phyloP scores from a whole-genome alignment of 2,888 invertebrate species.

The Crioceris asparagi region DNA sequence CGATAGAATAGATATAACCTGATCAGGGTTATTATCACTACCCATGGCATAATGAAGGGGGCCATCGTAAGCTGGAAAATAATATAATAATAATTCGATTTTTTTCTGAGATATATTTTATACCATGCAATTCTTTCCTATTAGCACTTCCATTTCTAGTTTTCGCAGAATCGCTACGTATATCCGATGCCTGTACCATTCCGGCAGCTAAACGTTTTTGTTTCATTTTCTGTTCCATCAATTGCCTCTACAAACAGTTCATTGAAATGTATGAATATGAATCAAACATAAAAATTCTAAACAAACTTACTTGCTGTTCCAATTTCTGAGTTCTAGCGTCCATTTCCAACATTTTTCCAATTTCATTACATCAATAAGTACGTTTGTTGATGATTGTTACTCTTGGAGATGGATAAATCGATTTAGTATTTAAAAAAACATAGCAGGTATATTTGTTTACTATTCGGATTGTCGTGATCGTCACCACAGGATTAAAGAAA shows the following conservation, averaged over 20 bases:
- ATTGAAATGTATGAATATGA: slow-evolving; percentile 4
- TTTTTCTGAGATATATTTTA: slow-evolving; percentile 16
- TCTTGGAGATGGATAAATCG: slow-evolving; percentile 21
- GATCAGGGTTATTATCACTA: slow-evolving; percentile 66
- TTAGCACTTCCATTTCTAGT: slow-evolving; percentile 57
- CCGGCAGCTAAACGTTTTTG: slow-evolving; percentile 76
- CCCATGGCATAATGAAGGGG: slow-evolving; percentile 79
- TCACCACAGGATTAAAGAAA: too few relatives aligned
- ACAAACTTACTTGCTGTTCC: slow-evolving; percentile 68
- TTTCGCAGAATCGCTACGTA: slow-evolving; percentile 56
- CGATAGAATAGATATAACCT: slow-evolving; percentile 45
- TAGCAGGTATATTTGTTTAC: slow-evolving; percentile 1
- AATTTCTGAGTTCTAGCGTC: slow-evolving; percentile 64
- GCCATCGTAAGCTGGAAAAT: slow-evolving; percentile 64
- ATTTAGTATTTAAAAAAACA: slow-evolving; percentile 1
- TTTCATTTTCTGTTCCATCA: slow-evolving; percentile 82
- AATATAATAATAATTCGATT: slow-evolving; percentile 2
- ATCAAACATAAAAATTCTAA: slow-evolving; percentile 1
- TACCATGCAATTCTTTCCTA: slow-evolving; percentile 59
- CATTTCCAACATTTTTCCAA: slow-evolving; percentile 26
- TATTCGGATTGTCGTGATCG: slow-evolving; percentile 1
- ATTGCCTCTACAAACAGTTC: slow-evolving; percentile 62
- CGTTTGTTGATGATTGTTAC: slow-evolving; percentile 23
- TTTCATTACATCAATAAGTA: slow-evolving; percentile 8
- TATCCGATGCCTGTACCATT: slow-evolving; percentile 79